Conservation (phyloP, 2,797 vertebrate species). For the Siniperca obscura region DNA sequence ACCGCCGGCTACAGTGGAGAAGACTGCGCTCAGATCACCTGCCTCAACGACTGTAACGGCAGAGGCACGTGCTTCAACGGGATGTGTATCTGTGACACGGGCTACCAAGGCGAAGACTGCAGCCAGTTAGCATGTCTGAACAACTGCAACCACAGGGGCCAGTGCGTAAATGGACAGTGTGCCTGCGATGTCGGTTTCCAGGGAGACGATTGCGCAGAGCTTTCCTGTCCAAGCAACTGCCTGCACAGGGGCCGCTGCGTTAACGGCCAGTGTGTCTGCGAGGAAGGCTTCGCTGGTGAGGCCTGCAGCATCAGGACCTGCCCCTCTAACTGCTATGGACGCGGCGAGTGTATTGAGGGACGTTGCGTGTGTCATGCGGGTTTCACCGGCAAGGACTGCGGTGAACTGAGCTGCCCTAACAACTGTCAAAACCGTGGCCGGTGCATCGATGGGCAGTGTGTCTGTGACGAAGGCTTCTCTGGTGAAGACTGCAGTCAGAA, state of each 20-base stretch:
- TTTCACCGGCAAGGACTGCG: conserved; percentile 87
- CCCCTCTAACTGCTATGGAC: conserved; percentile 85
- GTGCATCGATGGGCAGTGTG: conserved; percentile 88
- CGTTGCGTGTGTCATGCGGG: conserved; percentile 85
- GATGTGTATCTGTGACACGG: conserved; percentile 88
- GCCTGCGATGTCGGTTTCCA: conserved; percentile 87
- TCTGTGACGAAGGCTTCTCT: conserved; percentile 88
- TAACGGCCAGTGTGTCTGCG: conserved; percentile 88
- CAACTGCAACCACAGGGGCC: conserved; percentile 86
- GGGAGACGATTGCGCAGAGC: conserved; percentile 87
- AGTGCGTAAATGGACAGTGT: conserved; percentile 88
- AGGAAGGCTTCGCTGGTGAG: conserved; percentile 84
- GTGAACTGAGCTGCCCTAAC: conserved; percentile 86
- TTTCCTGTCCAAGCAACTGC: conserved; percentile 87
- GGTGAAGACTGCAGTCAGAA: conserved; percentile 88
- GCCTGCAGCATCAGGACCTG: conserved; percentile 88
- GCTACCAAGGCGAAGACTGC: conserved; percentile 89
- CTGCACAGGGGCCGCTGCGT: conserved; percentile 84
- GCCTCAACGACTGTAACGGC: conserved; percentile 88
- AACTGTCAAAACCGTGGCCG: conserved; percentile 86
- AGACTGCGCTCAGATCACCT: conserved; percentile 88
- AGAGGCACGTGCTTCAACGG: conserved; percentile 88
- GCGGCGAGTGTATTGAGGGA: conserved; percentile 86
- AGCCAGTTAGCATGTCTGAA: conserved; percentile 85
- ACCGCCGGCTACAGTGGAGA: conserved; percentile 86